Base-by-base conservation (phyloP, 2,797 vertebrate genomes). In the Anolis apletophallus region DNA sequence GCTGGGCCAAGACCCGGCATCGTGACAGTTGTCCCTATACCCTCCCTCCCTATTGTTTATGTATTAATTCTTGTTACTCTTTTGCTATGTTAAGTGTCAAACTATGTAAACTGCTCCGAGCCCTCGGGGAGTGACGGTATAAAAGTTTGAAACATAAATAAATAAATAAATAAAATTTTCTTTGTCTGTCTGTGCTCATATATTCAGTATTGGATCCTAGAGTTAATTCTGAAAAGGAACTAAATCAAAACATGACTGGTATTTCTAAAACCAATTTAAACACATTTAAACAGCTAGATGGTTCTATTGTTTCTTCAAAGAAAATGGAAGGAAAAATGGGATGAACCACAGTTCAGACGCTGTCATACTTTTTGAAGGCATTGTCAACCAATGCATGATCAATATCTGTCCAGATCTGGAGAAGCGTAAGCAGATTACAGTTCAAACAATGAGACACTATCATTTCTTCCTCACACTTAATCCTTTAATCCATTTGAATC, bases 191-290 rank as follows among this genome's bases (percentile, higher is more conserved):
- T 77, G 74, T 67, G 46, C 50, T 76, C 52, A 6, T 88, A 79
- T 80, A 50, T 71, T 90, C 79, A 12, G 50, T 93, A 94, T 91
- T 91, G 89, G 88, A 94, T 93, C 91, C 91, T 83, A 90, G 87
- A 82, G 87, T 92, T 95, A 93, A 93, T 93, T 89, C 75, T 81
- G 88, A 55, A 90, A 89, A 90, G 90, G 79, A 92, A 89, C 78
- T 89, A 88, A 91, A 91, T 84, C 71, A 87, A 71, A 94, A 89
- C 86, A 85, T 88, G 68, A 80, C 77, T 71, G 72, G 78, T 88
- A 11, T 84, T 52, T 36, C 36, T 59, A 55, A 88, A 88, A 34
- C 46, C 82, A 40, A 83, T 84, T 64, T n/a, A n/a, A n/a, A 78
- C 85, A 0, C 55, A 88, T 87, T 91, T 91, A 73, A 93, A 85